These are phyloP conservation scores for Montipora foliosa DNA, from an alignment of 64 coral and sea anemone species.

Conservation along the genomic window DNA sequence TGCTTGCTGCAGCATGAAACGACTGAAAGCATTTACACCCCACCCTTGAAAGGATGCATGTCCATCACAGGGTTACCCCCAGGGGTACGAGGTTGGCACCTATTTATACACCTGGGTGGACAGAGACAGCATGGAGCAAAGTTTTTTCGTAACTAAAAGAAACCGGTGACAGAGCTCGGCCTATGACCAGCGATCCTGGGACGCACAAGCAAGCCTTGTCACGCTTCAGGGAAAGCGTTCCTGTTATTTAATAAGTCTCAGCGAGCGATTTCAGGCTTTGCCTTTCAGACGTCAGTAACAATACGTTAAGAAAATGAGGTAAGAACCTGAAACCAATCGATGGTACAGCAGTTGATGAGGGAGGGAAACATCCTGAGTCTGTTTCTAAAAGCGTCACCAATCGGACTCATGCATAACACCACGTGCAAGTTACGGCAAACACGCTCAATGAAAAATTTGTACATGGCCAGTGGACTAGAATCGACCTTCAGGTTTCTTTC, in stretches of 20 bases:
- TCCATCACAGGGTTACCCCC: no score
- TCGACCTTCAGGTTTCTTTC: constrained; percentile 94
- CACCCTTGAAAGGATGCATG: no score
- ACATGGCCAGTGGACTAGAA: constrained; percentile 97
- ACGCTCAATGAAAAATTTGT: constrained; percentile 96
- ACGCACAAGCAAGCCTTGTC: neutral
- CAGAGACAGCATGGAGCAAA: no score
- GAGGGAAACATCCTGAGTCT: constrained; percentile 96
- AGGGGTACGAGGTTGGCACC: no score
- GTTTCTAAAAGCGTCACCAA: constrained; percentile 96
- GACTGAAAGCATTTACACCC: no score
- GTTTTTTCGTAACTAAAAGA: no score
- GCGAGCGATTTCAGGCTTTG: neutral
- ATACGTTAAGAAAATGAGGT: neutral
- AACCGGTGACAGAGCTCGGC: no score
- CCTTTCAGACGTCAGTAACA: neutral
- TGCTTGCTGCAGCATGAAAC: no score
- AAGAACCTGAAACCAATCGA: constrained; percentile 97
- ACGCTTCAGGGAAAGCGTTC: neutral
- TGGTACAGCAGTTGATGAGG: constrained; percentile 97
- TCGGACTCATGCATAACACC: constrained; percentile 95
- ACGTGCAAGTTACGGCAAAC: constrained; percentile 93
- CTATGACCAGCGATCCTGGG: no score
- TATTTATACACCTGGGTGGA: no score
- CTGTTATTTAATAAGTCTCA: no score